Conservation (phyloP, 2,888 invertebrate species). For the Eucera pruinosa region DNA sequence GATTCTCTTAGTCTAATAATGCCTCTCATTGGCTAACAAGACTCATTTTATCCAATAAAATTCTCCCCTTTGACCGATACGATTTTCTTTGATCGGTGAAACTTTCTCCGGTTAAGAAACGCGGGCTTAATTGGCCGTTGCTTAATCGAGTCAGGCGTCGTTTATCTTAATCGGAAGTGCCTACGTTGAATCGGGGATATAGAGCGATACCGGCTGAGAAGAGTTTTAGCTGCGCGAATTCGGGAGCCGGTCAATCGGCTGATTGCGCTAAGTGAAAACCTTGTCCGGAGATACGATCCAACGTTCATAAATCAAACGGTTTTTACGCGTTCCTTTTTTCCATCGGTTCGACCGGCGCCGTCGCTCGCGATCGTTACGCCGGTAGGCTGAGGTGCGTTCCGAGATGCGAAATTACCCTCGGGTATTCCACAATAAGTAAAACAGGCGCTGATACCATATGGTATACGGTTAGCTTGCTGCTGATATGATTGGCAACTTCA, state of each 20-base stretch:
- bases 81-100: too few relatives aligned
- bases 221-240: slow-evolving; percentile 17
- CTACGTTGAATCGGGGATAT: slow-evolving; percentile 3
- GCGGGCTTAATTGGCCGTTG: slow-evolving; percentile 26
- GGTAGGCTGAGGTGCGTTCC: slow-evolving; percentile 5
- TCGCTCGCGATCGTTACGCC: slow-evolving; percentile 34
- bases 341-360: neutral
- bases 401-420: slow-evolving; percentile 13
- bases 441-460: neutral
- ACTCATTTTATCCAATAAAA: too few relatives aligned
- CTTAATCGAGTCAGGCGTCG: slow-evolving; percentile 33
- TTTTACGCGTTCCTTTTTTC: slow-evolving; percentile 24
- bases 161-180: slow-evolving; percentile 40
- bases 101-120: neutral
- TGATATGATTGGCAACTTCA: neutral
- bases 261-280: slow-evolving; percentile 49
- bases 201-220: neutral
- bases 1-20: too few relatives aligned
- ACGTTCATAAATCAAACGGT: slow-evolving; percentile 45
- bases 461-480: neutral
- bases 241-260: slow-evolving; percentile 23
- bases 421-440: slow-evolving; percentile 11
- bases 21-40: too few relatives aligned
- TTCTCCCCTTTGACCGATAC: too few relatives aligned
- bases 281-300: slow-evolving; percentile 25